These are phyloP conservation scores for Strigops habroptila DNA, from an alignment of 2,113 vertebrate genomes.

Conservation along the genomic window DNA sequence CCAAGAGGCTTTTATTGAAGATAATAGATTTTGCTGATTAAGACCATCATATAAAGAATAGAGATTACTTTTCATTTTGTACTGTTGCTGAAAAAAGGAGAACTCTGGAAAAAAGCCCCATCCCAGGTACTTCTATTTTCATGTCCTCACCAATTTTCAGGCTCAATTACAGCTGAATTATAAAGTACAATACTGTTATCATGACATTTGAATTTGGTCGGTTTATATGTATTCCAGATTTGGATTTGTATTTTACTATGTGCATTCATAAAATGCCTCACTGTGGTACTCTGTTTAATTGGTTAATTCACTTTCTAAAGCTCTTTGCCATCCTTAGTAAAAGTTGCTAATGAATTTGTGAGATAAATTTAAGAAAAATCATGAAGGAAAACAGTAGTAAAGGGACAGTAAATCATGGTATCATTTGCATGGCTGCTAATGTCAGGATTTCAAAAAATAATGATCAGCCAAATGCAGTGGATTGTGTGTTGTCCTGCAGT, in stretches of 20 bases:
- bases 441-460: background rate
- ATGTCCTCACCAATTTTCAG: background rate
- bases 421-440: background rate
- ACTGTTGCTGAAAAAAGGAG: background rate
- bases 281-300: background rate
- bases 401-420: background rate
- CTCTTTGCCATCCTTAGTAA: background rate
- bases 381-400: background rate
- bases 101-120: background rate
- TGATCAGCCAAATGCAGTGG: background rate
- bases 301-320: background rate
- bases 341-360: background rate
- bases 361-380: background rate
- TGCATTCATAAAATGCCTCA: background rate
- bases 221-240: background rate
- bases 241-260: background rate
- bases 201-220: background rate
- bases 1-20: background rate
- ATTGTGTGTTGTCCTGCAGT: background rate
- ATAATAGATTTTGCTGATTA: background rate
- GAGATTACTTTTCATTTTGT: background rate
- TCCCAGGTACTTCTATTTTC: background rate
- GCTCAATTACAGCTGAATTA: background rate
- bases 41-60: background rate
- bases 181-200: background rate